Base-by-base conservation (phyloP, 2,888 invertebrate species). In the Xanthia icteritia region DNA sequence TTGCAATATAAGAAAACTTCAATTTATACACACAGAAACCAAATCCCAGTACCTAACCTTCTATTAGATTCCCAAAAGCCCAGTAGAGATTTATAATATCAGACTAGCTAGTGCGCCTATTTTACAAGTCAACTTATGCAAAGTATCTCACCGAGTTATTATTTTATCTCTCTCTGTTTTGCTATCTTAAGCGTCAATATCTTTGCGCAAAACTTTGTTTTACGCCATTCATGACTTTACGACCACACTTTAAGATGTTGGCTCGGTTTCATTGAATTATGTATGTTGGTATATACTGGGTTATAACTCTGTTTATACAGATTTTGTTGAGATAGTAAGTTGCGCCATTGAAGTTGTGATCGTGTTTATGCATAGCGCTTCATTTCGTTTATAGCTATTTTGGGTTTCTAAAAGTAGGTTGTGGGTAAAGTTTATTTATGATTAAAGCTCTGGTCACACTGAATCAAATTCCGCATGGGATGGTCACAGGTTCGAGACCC, bases 111-210 rank as follows among this genome's bases (percentile, higher is more conserved):
- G 61, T n/a, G 5, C 23, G 76, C 31, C 83, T 83, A 85, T 73
- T 86, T 80, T 75, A 77, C 76, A 84, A 88, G 67, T 76, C 65
- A 77, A 82, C 85, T 86, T 88, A 84, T 86, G 84, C 82, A 86
- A 88, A 88, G 69, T 88, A 79, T 74, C 54, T 71, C 23, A 31
- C 64, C 15, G 54, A 83, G 76, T 88, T 86, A 86, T 80, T 86
- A 78, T 86, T 86, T 83, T 88, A 86, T 83, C 78, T 77, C 70
- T 61, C 61, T 61, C 71, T 87, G 51, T 84, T 86, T 85, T 82
- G 83, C 65, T 85, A 86, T 85, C 86, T 79, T 69, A 79, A 85
- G 74, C 74, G 79, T 83, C 79, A 87, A 85, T 87, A 85, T 82
- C 86, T 79, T 39, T 58, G 65, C 70, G 83, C 75, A 76, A 77